Evolutionary conservation across 2,888 invertebrate species (phyloP).

Genomic region (Himalopsyche japonica): DNA sequence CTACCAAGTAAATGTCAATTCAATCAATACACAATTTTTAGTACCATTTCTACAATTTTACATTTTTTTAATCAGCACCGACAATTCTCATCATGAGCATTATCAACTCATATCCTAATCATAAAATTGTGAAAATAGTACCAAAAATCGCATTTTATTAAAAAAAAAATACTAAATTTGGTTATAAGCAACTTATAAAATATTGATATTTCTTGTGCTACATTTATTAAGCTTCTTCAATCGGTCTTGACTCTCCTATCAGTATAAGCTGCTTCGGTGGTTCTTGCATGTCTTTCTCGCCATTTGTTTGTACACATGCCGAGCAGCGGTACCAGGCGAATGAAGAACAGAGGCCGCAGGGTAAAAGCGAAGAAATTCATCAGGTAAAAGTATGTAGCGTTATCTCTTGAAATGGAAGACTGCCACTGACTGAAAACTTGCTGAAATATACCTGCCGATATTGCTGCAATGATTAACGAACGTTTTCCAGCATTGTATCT

Average conservation of each 20-base stretch:
- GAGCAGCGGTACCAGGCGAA: slow-evolving; percentile 31
- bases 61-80: too few species aligned
- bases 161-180: too few species aligned
- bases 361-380: slow-evolving; percentile 26
- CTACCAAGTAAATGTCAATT: too few species aligned
- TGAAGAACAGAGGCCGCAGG: slow-evolving; percentile 29
- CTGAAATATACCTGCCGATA: slow-evolving; percentile 22
- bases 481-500: slow-evolving; percentile 17
- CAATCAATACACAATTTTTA: too few species aligned
- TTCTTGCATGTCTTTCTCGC: background rate
- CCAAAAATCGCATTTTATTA: too few species aligned
- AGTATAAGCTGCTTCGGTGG: background rate
- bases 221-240: background rate
- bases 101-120: too few species aligned
- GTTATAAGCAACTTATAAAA: too few species aligned
- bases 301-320: slow-evolving; percentile 25
- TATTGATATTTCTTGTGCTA: background rate
- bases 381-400: slow-evolving; percentile 32
- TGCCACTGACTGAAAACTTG: slow-evolving; percentile 33
- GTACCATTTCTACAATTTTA: too few species aligned
- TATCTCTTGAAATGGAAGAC: slow-evolving; percentile 19
- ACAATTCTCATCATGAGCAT: too few species aligned
- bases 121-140: too few species aligned
- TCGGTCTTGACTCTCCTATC: background rate
- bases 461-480: slow-evolving; percentile 8